Evolutionary conservation across 30 jellyfish, hydroid and myxozoan genomes (phyloP).

Genomic region (Euphysa ruthae): DNA sequence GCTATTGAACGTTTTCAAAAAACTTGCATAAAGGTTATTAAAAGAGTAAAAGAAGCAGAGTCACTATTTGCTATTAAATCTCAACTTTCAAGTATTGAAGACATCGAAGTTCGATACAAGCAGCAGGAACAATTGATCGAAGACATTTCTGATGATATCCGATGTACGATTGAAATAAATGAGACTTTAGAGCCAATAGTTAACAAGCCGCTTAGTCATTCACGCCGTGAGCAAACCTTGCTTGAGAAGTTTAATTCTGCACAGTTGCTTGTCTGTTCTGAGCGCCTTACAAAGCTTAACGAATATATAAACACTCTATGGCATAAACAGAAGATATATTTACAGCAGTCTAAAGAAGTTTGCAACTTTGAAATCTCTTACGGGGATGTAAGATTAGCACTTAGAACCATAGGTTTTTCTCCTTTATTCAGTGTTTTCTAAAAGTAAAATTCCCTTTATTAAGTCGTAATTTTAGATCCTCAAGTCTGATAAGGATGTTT

Average conservation of each 20-base stretch:
- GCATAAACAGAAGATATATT: slow-evolving; percentile 37
- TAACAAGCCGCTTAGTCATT: slow-evolving; percentile 43
- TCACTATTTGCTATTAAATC: slow-evolving; percentile 14
- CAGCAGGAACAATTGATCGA: slow-evolving; percentile 51
- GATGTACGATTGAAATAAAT: slow-evolving; percentile 59
- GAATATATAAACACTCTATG: slow-evolving; percentile 46
- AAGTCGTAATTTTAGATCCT: too few relatives aligned
- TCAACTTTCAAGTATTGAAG: slow-evolving; percentile 47
- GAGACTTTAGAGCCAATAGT: slow-evolving; percentile 58
- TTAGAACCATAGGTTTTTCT: too few relatives aligned
- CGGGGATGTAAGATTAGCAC: slow-evolving; percentile 46
- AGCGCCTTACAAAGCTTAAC: slow-evolving; percentile 23
- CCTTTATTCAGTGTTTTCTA: too few relatives aligned
- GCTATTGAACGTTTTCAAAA: slow-evolving; percentile 82
- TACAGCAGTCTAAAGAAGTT: slow-evolving; percentile 40
- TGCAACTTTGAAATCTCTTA: slow-evolving; percentile 52
- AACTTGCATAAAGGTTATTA: slow-evolving; percentile 47
- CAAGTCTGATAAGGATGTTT: too few relatives aligned
- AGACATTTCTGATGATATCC: slow-evolving; percentile 58
- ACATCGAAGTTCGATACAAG: slow-evolving; percentile 27
- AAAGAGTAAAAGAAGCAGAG: slow-evolving; percentile 42
- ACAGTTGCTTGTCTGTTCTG: slow-evolving; percentile 55
- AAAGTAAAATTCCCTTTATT: too few relatives aligned
- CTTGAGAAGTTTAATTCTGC: slow-evolving; percentile 48
- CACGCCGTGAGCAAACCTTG: slow-evolving; percentile 26